Evolutionary conservation across 2,113 vertebrate genomes (phyloP), one percentile per base, ranked within the genome.

Genomic region (Tychaedon coryphoeus): DNA sequence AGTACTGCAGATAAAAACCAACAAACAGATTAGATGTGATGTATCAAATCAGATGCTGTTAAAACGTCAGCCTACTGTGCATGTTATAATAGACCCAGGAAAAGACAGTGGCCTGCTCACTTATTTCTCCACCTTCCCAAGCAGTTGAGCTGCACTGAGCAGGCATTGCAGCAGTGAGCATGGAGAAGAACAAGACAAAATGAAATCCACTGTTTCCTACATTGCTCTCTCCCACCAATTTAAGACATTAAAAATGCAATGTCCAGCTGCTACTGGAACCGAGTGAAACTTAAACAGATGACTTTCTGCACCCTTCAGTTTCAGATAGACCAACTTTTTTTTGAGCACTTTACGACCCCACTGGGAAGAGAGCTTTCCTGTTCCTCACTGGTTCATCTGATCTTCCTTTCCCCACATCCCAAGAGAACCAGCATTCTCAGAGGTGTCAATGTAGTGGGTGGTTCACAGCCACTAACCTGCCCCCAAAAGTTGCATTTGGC

Each of bases 1-100:
- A 92, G 73, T 92, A 94, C 90, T 93, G 79, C 76, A 95, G 95
- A 97, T 93, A 95, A 96, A 95, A 96, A 95, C 90, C 93, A 96
- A 95, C 92, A 92, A 76, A 90, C 29, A 88, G 62, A 91, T 96
- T 84, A 94, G 82, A 95, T 85, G 82, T 33, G 70, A 91, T 80
- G 74, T 54, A 94, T 79, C 90, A 88, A 86, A 92, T 93, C 31
- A 91, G 93, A 78, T 91, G 81, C 65, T 67, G 22, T 90, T 81
- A 90, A 92, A 94, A 86, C 10, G 0, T 90, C 92, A 90, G 71
- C 85, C 77, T 85, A 67, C 38, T 85, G 65, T 77, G 81, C 58
- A 62, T 60, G 54, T 83, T 89, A 60, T 42, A 71, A 54, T 10
- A 92, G 19, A 83, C n/a, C 56, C 54, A 66, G 25, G 51, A 69